Conservation (phyloP, 2,113 vertebrate species). For the Barbus barbus region DNA sequence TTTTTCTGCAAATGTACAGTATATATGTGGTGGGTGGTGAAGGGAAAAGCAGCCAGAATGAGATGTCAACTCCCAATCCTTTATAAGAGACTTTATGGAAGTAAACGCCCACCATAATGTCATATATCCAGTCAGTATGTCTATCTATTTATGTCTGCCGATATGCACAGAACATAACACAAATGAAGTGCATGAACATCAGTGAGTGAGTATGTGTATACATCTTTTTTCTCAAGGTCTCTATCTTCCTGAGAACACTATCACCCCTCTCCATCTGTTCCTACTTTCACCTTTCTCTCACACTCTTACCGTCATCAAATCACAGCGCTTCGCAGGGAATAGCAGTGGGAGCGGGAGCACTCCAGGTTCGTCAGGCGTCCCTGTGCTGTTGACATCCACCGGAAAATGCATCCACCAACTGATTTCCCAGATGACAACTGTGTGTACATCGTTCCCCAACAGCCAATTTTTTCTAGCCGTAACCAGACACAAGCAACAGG, state of each 20-base stretch:
- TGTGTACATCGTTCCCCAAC: conserved; percentile 61
- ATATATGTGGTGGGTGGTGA: conserved; percentile 17
- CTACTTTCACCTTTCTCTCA: conserved; percentile 68
- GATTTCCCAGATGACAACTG: conserved; percentile 72
- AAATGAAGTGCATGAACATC: neutral
- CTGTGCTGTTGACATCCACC: conserved; percentile 62
- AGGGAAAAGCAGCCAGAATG: conserved; percentile 22
- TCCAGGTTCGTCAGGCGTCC: conserved; percentile 63
- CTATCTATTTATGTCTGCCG: conserved; percentile 32
- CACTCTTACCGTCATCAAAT: conserved; percentile 53
- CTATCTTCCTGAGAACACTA: conserved; percentile 44
- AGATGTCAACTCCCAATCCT: conserved; percentile 17
- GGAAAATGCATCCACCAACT: conserved; percentile 64
- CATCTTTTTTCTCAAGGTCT: conserved; percentile 33
- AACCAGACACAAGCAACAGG: conserved; percentile 57
- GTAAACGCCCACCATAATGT: conserved; percentile 41
- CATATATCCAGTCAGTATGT: conserved; percentile 52
- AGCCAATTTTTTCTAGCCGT: conserved; percentile 59
- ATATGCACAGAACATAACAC: conserved; percentile 41
- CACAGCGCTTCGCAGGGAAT: conserved; percentile 61
- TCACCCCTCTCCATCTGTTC: conserved; percentile 73
- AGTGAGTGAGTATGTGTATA: conserved; percentile 47
- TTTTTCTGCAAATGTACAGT: conserved; percentile 15
- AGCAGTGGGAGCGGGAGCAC: conserved; percentile 65
- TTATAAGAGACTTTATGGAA: conserved; percentile 11